These are phyloP conservation scores for Hystrix cristata DNA, from an alignment of 2,113 vertebrate species.

Conservation along the genomic window DNA sequence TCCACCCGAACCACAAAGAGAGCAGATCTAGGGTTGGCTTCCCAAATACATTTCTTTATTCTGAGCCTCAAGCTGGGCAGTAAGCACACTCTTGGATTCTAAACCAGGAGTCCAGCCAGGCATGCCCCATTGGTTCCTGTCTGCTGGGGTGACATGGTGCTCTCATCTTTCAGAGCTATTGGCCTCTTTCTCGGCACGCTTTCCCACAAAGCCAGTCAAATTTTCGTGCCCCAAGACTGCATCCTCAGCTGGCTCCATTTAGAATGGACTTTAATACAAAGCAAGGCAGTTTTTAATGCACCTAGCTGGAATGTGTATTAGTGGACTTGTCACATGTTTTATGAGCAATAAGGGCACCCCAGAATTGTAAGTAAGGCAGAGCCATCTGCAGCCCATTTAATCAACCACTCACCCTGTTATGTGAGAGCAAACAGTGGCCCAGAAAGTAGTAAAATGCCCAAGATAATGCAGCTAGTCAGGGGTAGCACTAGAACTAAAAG, in stretches of 20 bases:
- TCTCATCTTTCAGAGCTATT: conserved; percentile 14
- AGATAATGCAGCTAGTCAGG: neutral
- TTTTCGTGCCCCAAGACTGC: neutral
- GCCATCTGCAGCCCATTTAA: neutral
- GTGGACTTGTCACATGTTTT: neutral
- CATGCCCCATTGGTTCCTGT: neutral
- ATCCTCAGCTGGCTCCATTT: neutral
- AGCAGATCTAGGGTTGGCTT: conserved; percentile 49
- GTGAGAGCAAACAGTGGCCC: neutral
- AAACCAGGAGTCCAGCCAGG: conserved; percentile 1
- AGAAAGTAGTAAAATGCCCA: neutral
- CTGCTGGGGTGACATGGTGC: neutral
- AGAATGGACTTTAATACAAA: neutral
- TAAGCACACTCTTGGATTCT: conserved; percentile 49
- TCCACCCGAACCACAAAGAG: conserved; percentile 83
- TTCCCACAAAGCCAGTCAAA: neutral
- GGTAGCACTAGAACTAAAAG: neutral
- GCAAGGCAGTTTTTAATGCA: neutral
- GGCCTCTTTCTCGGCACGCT: neutral
- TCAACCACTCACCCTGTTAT: neutral
- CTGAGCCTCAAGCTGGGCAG: conserved; percentile 43
- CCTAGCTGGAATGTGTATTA: neutral
- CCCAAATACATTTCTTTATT: conserved; percentile 63
- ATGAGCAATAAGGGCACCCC: neutral
- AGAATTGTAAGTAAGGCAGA: conserved; percentile 1